Base-by-base conservation (phyloP, 2,113 vertebrate genomes). In the Percopsis transmontana region DNA sequence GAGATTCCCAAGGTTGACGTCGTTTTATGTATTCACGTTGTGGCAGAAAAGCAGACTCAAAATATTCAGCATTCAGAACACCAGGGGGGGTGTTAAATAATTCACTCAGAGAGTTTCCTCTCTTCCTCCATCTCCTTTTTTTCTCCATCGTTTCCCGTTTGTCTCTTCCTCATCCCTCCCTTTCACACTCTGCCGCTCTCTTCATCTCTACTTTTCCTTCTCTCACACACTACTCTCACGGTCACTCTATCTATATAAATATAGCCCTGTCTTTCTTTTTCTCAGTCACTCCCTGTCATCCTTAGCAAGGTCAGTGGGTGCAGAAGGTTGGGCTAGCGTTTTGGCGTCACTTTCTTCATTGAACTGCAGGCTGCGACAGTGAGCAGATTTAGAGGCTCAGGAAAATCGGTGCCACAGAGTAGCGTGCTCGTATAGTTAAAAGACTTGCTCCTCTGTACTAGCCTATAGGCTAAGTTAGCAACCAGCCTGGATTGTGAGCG, bases 251-350 rank as follows among this genome's bases (percentile, higher is more conserved):
- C 48, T 2, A 13, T 52, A 11, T 15, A 7, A 50, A 8, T 38
- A 15, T 33, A 2, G 16, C 16, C 21, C 44, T 52, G 3, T n/a
- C 52, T 38, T 68, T 38, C 42, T 50, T 65, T 0, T 68, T 52
- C 64, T 58, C 48, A 62, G 39, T 20, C 12, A 74, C 68, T 65
- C 40, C 41, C 60, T 50, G 40, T 51, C 63, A 58, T 45, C 15
- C 41, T 72, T 56, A 82, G 79, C 87, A 90, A 94, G 92, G 91
- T 93, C 91, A 89, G 91, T 80, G 84, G 81, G 81, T 83, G 89
- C 90, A 91, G 87, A 83, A 84, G 77, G 81, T 63, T 77, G 88
- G 80, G 87, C 76, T 77, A 45, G 78, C 81, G 71, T 80, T 74
- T 57, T 85, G 85, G 77, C 84, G 33, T 59, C 85, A 85, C 85